phyloP scores from a whole-genome alignment of 2,797 vertebrate species.

The Acrossocheilus fasciatus region DNA sequence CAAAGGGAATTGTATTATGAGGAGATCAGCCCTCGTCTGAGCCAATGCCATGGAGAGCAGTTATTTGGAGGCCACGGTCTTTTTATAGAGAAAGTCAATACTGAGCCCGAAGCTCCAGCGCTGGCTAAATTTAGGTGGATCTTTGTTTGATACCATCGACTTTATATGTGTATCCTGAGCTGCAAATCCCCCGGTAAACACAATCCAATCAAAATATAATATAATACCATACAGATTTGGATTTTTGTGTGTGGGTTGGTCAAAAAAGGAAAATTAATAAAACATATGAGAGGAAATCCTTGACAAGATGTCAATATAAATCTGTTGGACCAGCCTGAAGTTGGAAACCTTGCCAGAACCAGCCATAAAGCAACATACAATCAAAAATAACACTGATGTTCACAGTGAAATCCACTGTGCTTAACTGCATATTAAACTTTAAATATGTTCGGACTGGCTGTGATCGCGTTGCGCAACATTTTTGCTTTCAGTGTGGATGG shows the following conservation, averaged over 20 bases:
- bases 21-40: slow-evolving; percentile 49
- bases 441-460: neutral
- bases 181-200: slow-evolving; percentile 39
- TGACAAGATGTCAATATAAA: slow-evolving; percentile 16
- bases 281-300: slow-evolving; percentile 16
- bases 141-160: slow-evolving; percentile 51
- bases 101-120: slow-evolving; percentile 42
- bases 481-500: neutral
- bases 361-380: neutral
- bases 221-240: slow-evolving; percentile 15
- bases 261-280: slow-evolving; percentile 18
- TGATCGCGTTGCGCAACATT: neutral
- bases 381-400: neutral
- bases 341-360: neutral
- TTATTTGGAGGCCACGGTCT: slow-evolving; percentile 54
- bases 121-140: slow-evolving; percentile 56
- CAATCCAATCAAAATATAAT: slow-evolving; percentile 45
- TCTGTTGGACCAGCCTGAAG: slow-evolving; percentile 5
- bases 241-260: neutral
- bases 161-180: slow-evolving; percentile 19
- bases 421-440: slow-evolving; percentile 1
- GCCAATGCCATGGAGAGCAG: slow-evolving; percentile 28
- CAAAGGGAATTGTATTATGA: slow-evolving; percentile 29
- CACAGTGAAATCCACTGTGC: neutral
- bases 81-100: slow-evolving; percentile 63